A percentile compares a stretch with the other conserved stretches of the same genome.
Conservation (phyloP, 2,888 invertebrate species). For the Podabrus alpinus region DNA sequence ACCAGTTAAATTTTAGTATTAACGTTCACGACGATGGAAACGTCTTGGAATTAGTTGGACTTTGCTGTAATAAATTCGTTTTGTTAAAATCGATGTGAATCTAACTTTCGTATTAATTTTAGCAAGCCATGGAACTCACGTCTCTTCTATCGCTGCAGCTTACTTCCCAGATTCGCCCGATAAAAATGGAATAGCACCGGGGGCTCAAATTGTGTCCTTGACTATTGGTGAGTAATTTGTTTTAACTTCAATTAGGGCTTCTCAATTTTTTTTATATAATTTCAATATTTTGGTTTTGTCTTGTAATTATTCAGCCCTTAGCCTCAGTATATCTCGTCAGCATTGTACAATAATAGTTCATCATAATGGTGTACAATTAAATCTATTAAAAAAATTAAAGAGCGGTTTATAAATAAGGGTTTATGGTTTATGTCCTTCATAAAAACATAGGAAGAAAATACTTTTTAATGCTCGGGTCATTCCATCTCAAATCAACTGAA, state of each 20-base stretch:
- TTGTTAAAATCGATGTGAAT: not conserved
- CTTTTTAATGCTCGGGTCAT: too few species aligned
- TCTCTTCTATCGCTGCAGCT: conserved; percentile 93
- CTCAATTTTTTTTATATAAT: not conserved
- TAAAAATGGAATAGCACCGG: conserved; percentile 93
- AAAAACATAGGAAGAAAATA: too few species aligned
- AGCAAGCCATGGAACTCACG: conserved; percentile 98
- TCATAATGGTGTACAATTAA: too few species aligned
- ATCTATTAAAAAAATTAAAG: too few species aligned
- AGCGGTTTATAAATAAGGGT: too few species aligned
- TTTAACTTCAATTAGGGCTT: not conserved
- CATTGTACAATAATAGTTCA: too few species aligned
- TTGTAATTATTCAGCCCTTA: too few species aligned
- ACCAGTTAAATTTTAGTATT: conserved; percentile 85
- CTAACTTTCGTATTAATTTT: conserved; percentile 41
- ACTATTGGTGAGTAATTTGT: conserved; percentile 72
- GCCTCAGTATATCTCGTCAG: too few species aligned
- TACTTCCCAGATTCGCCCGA: conserved; percentile 85
- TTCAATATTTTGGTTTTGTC: too few species aligned
- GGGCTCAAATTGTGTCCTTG: conserved; percentile 90
- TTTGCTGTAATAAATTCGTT: conserved; percentile 74
- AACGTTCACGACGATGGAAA: conserved; percentile 93
- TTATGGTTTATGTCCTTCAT: too few species aligned
- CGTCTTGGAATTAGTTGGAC: conserved; percentile 88
- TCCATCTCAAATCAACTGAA: too few species aligned